Evolutionary conservation across 1,140 invertebrate species (phyloP).

Genomic region (Drosophila lacteicornis): DNA sequence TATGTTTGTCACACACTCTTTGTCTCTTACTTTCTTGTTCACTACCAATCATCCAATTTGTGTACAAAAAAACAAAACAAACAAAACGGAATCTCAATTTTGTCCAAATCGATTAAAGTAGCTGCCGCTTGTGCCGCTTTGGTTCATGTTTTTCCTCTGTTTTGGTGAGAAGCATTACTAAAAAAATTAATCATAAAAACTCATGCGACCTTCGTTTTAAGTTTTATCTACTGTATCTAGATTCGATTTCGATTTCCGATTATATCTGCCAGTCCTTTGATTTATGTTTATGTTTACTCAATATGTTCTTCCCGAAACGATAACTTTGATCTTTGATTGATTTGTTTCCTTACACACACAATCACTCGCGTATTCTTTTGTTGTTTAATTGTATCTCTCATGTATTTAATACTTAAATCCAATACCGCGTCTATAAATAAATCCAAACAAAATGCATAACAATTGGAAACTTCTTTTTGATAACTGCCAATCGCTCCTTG

Average conservation of each 20-base stretch:
- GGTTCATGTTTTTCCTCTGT: conserved; percentile 29
- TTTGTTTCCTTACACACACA: conserved; percentile 26
- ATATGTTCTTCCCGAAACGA: conserved; percentile 45
- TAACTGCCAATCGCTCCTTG: conserved; percentile 54
- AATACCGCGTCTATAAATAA: conserved; percentile 75
- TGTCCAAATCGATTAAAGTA: conserved; percentile 41
- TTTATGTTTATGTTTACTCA: conserved; percentile 70
- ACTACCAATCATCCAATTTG: conserved; percentile 53
- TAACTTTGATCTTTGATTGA: conserved; percentile 44
- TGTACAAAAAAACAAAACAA: conserved; percentile 44
- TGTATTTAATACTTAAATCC: conserved; percentile 81
- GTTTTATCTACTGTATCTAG: conserved; percentile 57
- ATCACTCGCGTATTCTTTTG: conserved; percentile 48
- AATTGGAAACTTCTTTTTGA: conserved; percentile 61
- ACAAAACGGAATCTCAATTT: conserved; percentile 36
- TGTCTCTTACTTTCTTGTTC: conserved; percentile 22
- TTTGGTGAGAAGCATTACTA: conserved; percentile 79
- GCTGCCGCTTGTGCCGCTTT: conserved; percentile 56
- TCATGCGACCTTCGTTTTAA: conserved; percentile 83
- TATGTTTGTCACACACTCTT: conserved; percentile 43
- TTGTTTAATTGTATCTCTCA: conserved; percentile 81
- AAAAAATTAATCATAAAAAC: conserved; percentile 85
- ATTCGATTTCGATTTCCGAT: conserved; percentile 42
- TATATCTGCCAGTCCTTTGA: conserved; percentile 44
- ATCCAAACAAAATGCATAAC: conserved; percentile 71